These are phyloP conservation scores for Drosophila persimilis DNA, from an alignment of 1,140 invertebrate genomes.

Conservation along the genomic window DNA sequence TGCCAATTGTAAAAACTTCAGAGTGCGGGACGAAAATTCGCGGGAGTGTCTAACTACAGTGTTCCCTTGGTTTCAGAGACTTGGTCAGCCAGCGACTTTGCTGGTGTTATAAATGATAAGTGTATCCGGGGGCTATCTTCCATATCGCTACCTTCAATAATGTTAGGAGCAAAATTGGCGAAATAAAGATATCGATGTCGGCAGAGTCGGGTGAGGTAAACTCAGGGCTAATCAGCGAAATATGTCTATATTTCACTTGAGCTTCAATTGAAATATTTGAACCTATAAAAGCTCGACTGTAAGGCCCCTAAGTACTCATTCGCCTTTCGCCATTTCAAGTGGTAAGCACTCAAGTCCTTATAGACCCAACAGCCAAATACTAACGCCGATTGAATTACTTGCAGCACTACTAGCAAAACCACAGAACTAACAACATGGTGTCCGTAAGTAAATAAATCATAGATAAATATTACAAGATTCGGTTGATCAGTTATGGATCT, in stretches of 20 bases:
- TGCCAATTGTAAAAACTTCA: conserved; percentile 20
- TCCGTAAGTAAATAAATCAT: conserved; percentile 15
- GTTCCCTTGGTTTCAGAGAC: conserved; percentile 16
- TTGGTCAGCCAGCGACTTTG: conserved; percentile 1
- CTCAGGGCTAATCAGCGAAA: conserved; percentile 26
- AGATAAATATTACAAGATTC: background rate
- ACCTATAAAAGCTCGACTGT: conserved; percentile 25
- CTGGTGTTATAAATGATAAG: conserved; percentile 30
- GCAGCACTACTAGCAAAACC: conserved; percentile 24
- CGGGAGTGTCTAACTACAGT: conserved; percentile 12
- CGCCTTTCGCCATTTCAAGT: conserved; percentile 35
- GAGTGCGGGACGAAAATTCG: conserved; percentile 15
- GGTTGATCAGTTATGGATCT: background rate
- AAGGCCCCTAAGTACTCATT: conserved; percentile 23
- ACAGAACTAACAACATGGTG: conserved; percentile 23
- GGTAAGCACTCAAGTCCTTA: conserved; percentile 33
- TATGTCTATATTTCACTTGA: conserved; percentile 22
- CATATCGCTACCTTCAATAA: conserved; percentile 50
- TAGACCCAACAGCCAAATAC: too few relatives aligned
- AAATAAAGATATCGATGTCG: conserved; percentile 51
- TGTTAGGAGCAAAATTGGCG: conserved; percentile 36
- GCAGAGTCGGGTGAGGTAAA: background rate
- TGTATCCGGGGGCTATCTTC: conserved; percentile 43
- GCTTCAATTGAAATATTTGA: background rate
- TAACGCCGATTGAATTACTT: too few relatives aligned